These are phyloP conservation scores for Apis dorsata DNA, from an alignment of 1,140 invertebrate genomes.

Conservation along the genomic window DNA sequence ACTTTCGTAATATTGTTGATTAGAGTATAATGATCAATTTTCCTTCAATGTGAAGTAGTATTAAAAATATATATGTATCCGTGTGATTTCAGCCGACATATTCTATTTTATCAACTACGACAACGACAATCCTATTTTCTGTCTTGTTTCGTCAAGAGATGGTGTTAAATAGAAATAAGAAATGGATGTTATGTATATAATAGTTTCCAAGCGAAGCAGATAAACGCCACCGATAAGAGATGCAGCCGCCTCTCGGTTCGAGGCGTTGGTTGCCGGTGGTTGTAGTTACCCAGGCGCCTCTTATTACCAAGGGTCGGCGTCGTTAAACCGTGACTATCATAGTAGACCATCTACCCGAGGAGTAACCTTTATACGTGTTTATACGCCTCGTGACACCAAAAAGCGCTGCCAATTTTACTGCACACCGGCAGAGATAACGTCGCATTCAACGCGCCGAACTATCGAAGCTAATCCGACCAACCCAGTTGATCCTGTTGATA, in stretches of 20 bases:
- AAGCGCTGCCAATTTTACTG: conserved; percentile 50
- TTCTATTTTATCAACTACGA: too few relatives aligned
- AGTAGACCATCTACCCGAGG: conserved; percentile 51
- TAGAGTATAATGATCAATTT: too few relatives aligned
- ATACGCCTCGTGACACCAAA: conserved; percentile 42
- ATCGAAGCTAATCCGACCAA: conserved; percentile 32
- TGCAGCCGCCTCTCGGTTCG: background rate
- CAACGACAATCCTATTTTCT: conserved; percentile 8
- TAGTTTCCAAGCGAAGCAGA: conserved; percentile 12
- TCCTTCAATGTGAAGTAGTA: too few relatives aligned
- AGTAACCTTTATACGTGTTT: conserved; percentile 48
- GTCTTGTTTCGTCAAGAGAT: background rate
- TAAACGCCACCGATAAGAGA: conserved; percentile 50
- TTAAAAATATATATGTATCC: background rate
- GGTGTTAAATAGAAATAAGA: conserved; percentile 26
- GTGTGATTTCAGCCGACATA: too few relatives aligned
- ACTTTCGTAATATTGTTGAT: too few relatives aligned
- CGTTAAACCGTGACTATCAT: conserved; percentile 62
- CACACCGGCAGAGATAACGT: conserved; percentile 11
- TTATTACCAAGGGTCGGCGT: conserved; percentile 60
- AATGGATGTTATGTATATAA: conserved; percentile 26
- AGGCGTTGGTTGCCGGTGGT: conserved; percentile 17
- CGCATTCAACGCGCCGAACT: conserved; percentile 9
- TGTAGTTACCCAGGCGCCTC: conserved; percentile 45
- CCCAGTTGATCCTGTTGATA: conserved; percentile 18